phyloP scores from a whole-genome alignment of 2,113 vertebrate species.

The Plecotus auritus region DNA sequence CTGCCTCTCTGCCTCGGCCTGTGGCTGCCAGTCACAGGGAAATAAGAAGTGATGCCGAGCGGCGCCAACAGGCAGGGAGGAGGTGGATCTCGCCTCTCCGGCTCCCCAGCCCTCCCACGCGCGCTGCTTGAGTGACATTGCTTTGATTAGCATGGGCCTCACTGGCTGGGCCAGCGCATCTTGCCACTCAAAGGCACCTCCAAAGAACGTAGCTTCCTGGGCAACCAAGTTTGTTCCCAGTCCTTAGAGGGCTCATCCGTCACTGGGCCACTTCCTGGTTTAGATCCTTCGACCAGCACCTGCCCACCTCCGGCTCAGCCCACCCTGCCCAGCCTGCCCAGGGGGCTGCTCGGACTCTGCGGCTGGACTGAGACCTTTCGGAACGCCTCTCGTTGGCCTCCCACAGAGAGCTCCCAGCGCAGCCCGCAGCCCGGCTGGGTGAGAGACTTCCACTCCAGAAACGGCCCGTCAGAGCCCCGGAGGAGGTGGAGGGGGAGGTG shows the following conservation, averaged over 20 bases:
- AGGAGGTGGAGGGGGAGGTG: background rate
- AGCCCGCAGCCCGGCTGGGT: background rate
- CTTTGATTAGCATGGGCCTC: background rate
- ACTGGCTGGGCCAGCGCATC: background rate
- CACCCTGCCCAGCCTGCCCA: background rate
- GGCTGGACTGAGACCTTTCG: background rate
- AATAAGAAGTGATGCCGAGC: rapidly evolving
- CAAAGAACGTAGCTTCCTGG: background rate
- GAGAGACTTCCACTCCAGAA: background rate
- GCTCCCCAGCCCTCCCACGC: no score
- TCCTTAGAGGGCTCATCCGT: no score
- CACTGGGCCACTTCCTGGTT: background rate
- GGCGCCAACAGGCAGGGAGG: background rate
- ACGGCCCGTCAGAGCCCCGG: rapidly evolving
- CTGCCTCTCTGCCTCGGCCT: background rate
- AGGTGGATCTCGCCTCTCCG: background rate
- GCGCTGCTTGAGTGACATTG: background rate
- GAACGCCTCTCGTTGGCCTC: background rate
- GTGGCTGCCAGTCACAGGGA: background rate
- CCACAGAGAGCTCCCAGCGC: background rate
- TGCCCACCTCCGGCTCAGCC: rapidly evolving
- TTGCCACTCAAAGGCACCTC: background rate
- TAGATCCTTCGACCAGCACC: background rate
- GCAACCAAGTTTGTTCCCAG: background rate
- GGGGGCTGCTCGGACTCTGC: background rate